Base-by-base conservation (phyloP, 2,888 invertebrate genomes). In the Drosophila rellima region DNA sequence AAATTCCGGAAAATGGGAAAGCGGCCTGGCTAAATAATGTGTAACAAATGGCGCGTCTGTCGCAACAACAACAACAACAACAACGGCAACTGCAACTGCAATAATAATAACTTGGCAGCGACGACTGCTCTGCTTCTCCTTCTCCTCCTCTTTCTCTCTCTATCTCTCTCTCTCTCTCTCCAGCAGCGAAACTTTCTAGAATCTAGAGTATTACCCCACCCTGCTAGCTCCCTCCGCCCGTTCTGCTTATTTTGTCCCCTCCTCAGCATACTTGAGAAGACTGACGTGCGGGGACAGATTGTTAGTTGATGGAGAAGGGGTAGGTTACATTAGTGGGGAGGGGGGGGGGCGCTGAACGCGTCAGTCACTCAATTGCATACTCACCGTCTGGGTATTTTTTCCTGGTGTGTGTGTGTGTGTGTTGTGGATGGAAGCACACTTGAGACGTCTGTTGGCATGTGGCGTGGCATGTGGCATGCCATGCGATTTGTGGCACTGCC, bases 21-120 rank as follows among this genome's bases (percentile, higher is more conserved):
- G 57, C 66, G 52, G 31, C 39, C 45, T 33, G 52, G 52, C 81
- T 80, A 78, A 88, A 86, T 82, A 79, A 88, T 85, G 87, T 85
- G 79, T 88, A 88, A 82, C 84, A 82, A 85, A 85, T 88, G 86
- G 76, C 70, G 80, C 88, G 72, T 80, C 78, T 82, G 75, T 78
- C 65, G 70, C 69, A 74, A 62, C 60, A 67, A 59, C 52, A 76
- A 42, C 18, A 44, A 3, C 31, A 40, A 48, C 37, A 48, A 71
- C 20, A 68, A 65, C 56, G 52, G 56, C 78, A 74, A 83, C 67
- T 66, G 50, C 71, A 64, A 79, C 83, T 82, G 73, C 82, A 78
- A 79, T 67, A 75, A 79, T 82, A 80, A 84, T 78, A 87, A 79
- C 80, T 77, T 84, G 72, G 73, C 75, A 67, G 29, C 63, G 60